Evolutionary conservation across 2,888 invertebrate genomes (phyloP).

Genomic region (Leistus spinibarbis): DNA sequence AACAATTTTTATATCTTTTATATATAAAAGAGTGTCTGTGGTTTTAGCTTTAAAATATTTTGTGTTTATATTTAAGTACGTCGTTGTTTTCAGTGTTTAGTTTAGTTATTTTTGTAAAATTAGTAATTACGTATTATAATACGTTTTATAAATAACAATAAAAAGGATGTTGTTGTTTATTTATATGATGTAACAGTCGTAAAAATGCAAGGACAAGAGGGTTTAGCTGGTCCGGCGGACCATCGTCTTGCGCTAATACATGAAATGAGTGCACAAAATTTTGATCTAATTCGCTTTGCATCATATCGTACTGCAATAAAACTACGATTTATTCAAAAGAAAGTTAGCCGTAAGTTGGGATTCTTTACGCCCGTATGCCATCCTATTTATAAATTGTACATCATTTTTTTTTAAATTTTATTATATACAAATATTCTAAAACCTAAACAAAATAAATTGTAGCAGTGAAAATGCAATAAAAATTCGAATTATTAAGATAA

Average conservation of each 20-base stretch:
- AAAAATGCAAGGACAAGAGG: constrained; percentile 54
- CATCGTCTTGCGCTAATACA: constrained; percentile 79
- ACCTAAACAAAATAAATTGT: too few species aligned
- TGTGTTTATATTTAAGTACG: neutral
- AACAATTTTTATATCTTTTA: neutral
- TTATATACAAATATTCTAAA: too few species aligned
- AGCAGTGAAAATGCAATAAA: too few species aligned
- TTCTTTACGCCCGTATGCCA: constrained; percentile 16
- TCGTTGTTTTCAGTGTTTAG: neutral
- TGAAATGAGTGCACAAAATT: constrained; percentile 89
- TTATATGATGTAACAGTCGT: constrained; percentile 19
- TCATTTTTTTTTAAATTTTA: too few species aligned
- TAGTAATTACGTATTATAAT: neutral
- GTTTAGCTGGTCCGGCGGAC: constrained; percentile 59
- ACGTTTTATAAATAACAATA: neutral
- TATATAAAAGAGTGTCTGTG: neutral
- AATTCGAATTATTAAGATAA: too few species aligned
- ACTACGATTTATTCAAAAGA: constrained; percentile 95
- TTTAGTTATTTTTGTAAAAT: neutral
- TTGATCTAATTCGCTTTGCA: constrained; percentile 95
- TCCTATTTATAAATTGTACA: neutral
- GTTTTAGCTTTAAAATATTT: too few species aligned
- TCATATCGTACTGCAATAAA: constrained; percentile 98
- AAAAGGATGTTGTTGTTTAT: neutral
- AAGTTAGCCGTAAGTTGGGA: constrained; percentile 85